phyloP scores from a whole-genome alignment of 2,888 invertebrate species.

The Crocallis elinguaria region DNA sequence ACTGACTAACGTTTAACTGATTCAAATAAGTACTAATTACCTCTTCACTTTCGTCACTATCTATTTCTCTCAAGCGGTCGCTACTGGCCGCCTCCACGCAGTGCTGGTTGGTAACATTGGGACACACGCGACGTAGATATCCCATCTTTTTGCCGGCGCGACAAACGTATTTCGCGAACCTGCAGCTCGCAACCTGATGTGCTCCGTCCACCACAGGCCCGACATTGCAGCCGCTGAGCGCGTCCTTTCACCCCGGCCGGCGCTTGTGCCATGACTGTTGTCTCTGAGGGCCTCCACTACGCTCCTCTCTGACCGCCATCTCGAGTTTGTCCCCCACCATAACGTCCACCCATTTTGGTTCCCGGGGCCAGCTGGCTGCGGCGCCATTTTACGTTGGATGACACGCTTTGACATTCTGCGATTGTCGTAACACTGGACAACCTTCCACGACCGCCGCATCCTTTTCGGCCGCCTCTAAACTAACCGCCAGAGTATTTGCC shows the following conservation, averaged over 20 bases:
- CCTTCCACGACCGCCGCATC: slow-evolving; percentile 10
- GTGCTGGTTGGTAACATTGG: neutral
- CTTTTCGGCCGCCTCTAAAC: slow-evolving; percentile 20
- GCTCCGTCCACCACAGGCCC: neutral
- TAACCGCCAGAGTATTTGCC: neutral
- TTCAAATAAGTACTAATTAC: slow-evolving; percentile 3
- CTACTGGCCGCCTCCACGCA: neutral
- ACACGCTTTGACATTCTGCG: neutral
- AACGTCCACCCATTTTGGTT: no score
- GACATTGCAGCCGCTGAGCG: neutral
- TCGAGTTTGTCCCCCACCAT: no score
- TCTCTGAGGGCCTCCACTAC: no score
- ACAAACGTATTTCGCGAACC: slow-evolving; percentile 24
- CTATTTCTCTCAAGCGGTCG: neutral
- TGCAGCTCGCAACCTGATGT: slow-evolving; percentile 7
- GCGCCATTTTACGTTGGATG: neutral
- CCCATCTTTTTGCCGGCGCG: slow-evolving; percentile 24
- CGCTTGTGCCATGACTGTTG: no score
- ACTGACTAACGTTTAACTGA: neutral
- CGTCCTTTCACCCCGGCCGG: no score
- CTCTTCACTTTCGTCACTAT: slow-evolving; percentile 11
- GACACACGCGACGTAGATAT: slow-evolving; percentile 27
- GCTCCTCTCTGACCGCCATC: no score
- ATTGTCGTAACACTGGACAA: neutral
- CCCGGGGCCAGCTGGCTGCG: neutral